Evolutionary conservation across 2,888 invertebrate species (phyloP).

Genomic region (Pyrocoelia pectoralis): DNA sequence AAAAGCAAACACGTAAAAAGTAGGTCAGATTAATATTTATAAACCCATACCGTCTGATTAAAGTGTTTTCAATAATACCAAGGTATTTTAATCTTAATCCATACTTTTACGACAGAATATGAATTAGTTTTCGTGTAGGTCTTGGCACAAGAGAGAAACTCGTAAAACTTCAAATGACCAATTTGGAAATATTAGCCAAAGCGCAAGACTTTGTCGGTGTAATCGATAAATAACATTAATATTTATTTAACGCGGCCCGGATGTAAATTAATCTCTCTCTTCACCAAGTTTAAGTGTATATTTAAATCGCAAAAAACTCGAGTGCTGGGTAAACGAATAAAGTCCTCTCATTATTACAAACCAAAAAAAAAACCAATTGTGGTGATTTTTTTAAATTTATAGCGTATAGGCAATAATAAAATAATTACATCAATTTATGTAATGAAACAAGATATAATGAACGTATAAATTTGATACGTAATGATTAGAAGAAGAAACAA

Average conservation of each 20-base stretch:
- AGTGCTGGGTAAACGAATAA: neutral
- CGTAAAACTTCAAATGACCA: neutral
- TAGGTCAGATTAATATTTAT: too few relatives aligned
- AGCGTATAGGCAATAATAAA: neutral
- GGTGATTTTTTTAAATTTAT: neutral
- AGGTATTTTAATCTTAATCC: too few relatives aligned
- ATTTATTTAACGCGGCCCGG: neutral
- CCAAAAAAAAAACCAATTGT: neutral
- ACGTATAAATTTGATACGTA: conserved; percentile 4
- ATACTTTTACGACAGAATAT: too few relatives aligned
- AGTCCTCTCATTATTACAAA: neutral
- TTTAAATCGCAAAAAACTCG: neutral
- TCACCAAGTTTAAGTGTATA: neutral
- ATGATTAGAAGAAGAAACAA: conserved; percentile 10
- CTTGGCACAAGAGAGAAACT: neutral
- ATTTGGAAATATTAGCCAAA: neutral
- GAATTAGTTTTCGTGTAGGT: too few relatives aligned
- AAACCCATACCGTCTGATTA: too few relatives aligned
- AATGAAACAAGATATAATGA: conserved; percentile 11
- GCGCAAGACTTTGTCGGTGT: neutral
- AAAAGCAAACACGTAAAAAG: too few relatives aligned
- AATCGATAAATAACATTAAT: neutral
- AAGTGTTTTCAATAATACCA: too few relatives aligned
- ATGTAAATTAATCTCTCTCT: neutral
- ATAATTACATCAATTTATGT: conserved; percentile 3